Conservation (phyloP, 2,797 vertebrate species). For the Vespertilio murinus region DNA sequence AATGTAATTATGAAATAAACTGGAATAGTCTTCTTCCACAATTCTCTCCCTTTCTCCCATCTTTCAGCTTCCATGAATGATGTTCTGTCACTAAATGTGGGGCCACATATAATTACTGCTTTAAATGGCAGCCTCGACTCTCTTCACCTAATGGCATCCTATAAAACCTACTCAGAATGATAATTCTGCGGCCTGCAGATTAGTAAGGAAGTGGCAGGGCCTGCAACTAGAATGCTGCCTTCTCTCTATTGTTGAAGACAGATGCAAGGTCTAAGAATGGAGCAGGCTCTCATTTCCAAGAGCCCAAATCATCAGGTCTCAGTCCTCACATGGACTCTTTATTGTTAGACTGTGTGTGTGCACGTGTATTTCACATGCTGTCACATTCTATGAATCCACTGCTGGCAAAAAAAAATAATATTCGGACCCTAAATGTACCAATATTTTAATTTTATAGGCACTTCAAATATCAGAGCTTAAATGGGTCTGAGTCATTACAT, state of each 20-base stretch:
- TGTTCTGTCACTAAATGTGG: neutral
- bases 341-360: neutral
- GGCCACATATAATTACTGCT: neutral
- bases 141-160: neutral
- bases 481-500: neutral
- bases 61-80: neutral
- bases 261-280: neutral
- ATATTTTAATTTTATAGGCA: conserved; percentile 24
- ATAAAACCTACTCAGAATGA: neutral
- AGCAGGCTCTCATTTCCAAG: neutral
- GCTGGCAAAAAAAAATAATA: neutral
- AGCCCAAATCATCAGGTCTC: neutral
- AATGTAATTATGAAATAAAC: neutral
- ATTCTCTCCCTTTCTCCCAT: neutral
- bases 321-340: neutral
- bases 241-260: neutral
- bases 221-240: neutral
- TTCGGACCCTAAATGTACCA: neutral
- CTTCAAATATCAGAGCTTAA: neutral
- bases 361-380: neutral
- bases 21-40: neutral
- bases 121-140: neutral
- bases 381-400: neutral
- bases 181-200: neutral
- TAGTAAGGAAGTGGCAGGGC: neutral